Evolutionary conservation across 2,888 invertebrate species (phyloP), one percentile per base, ranked within the genome.

Genomic region (Panzeria rudis): DNA sequence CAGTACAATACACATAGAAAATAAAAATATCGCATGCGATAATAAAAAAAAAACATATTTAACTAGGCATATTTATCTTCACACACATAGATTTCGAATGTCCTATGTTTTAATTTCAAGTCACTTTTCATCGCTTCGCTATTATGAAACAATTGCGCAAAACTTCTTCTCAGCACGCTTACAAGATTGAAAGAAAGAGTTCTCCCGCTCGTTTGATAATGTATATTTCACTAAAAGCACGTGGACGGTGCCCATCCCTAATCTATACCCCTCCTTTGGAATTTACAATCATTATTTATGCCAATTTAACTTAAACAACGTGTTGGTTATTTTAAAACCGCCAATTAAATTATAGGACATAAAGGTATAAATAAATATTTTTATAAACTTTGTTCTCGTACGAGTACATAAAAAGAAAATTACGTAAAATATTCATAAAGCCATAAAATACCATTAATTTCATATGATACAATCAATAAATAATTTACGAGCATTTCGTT

Each of bases 401-500:
- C 7, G 11, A 35, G n/a, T 32, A 9, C 17, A n/a, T 32, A 0
- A n/a, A 29, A 59, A 23, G 3, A 52, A 73, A 25, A 20, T 64
- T 59, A 44, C 20, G n/a, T 59, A 35, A 68, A 66, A 23, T 69
- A 69, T 78, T 61, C 20, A 59, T 61, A 7, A 35, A 77, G 47
- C 29, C 29, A 47, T 25, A 50, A 78, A 78, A 78, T 47, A n/a
- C 35, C 59, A 72, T 79, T 68, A 59, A 68, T 54, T 71, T 17
- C 54, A 71, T 38, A 32, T 50, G 71, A 71, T 66, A 82, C 68
- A 82, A 71, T 64, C 82, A 71, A 64, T 76, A 76, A 71, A 64
- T 76, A 38, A 76, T 61, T 64, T n/a, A 80, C 29, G n/a, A 52
- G 20, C 17, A 35, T 50, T 73, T 66, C 15, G 11, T 32, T 47